Percentiles rank a stretch among this genome's conserved stretches.
Conservation (phyloP, 1,140 invertebrate species). For the Macrobrachium rosenbergii region DNA sequence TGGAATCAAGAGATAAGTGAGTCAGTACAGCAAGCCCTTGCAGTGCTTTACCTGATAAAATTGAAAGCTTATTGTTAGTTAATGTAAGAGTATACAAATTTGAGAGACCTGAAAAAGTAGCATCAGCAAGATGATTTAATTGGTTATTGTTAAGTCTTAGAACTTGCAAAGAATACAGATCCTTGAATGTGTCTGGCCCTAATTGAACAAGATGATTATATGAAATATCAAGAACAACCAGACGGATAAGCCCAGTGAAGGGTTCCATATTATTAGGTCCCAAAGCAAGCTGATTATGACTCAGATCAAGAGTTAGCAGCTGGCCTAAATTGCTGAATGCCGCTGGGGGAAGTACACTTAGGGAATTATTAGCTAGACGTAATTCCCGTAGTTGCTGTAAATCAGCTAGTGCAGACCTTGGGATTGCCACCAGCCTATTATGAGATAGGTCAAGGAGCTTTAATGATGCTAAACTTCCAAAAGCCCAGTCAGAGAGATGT, state of each 20-base stretch:
- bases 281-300: constrained; percentile 79
- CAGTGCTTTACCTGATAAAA: constrained; percentile 75
- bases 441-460: constrained; percentile 80
- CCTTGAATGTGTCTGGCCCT: constrained; percentile 83
- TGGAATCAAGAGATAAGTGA: constrained; percentile 84
- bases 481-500: constrained; percentile 63
- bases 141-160: constrained; percentile 86
- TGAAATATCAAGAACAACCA: constrained; percentile 86
- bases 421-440: constrained; percentile 85
- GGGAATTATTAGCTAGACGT: constrained; percentile 78
- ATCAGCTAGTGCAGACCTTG: constrained; percentile 79
- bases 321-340: constrained; percentile 83
- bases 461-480: constrained; percentile 41
- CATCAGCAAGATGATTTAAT: constrained; percentile 79
- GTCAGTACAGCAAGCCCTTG: constrained; percentile 83
- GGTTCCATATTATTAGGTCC: constrained; percentile 79
- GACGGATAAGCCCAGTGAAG: constrained; percentile 83
- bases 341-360: constrained; percentile 82
- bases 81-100: constrained; percentile 85
- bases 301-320: constrained; percentile 82
- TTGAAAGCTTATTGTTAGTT: constrained; percentile 86
- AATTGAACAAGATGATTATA: constrained; percentile 84
- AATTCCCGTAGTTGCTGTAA: constrained; percentile 74
- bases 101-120: constrained; percentile 69
- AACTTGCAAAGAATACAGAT: constrained; percentile 85